Evolutionary conservation across 2,888 invertebrate species (phyloP).

Genomic region (Drosophila austrosaltans): DNA sequence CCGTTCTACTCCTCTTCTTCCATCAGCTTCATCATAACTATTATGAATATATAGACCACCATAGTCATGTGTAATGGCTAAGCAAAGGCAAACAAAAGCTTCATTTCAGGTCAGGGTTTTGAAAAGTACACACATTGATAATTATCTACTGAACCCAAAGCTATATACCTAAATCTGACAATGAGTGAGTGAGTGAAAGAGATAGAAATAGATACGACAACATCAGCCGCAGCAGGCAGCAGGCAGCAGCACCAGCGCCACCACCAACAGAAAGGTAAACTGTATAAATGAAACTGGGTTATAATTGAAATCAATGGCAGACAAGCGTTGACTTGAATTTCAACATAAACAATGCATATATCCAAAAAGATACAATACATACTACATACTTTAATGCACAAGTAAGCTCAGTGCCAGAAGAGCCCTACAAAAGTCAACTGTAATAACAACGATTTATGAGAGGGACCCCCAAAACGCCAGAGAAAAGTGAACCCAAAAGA

Average conservation of each 20-base stretch:
- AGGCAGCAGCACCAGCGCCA: neutral
- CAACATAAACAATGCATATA: slow-evolving; percentile 58
- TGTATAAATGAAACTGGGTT: slow-evolving; percentile 56
- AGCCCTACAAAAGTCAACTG: slow-evolving; percentile 50
- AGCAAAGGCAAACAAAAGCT: slow-evolving; percentile 52
- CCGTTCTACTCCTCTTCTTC: neutral
- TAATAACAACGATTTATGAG: slow-evolving; percentile 63
- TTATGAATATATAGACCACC: slow-evolving; percentile 22
- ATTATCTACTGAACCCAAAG: slow-evolving; percentile 69
- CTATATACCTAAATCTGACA: slow-evolving; percentile 32
- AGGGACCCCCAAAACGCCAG: slow-evolving; percentile 18
- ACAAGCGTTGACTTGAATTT: slow-evolving; percentile 59
- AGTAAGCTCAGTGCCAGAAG: slow-evolving; percentile 28
- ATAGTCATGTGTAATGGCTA: slow-evolving; percentile 35
- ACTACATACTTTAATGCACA: slow-evolving; percentile 25
- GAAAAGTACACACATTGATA: slow-evolving; percentile 58
- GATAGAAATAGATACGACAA: slow-evolving; percentile 1
- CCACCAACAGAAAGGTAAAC: slow-evolving; percentile 35
- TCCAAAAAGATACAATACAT: slow-evolving; percentile 37
- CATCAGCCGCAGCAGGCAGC: neutral
- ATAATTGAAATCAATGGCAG: slow-evolving; percentile 52
- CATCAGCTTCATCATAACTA: neutral
- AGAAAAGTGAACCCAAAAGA: slow-evolving; percentile 28
- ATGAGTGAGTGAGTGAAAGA: slow-evolving; percentile 13
- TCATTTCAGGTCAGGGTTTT: slow-evolving; percentile 74